phyloP scores from a whole-genome alignment of 1,140 invertebrate species.

The Globodera rostochiensis region DNA sequence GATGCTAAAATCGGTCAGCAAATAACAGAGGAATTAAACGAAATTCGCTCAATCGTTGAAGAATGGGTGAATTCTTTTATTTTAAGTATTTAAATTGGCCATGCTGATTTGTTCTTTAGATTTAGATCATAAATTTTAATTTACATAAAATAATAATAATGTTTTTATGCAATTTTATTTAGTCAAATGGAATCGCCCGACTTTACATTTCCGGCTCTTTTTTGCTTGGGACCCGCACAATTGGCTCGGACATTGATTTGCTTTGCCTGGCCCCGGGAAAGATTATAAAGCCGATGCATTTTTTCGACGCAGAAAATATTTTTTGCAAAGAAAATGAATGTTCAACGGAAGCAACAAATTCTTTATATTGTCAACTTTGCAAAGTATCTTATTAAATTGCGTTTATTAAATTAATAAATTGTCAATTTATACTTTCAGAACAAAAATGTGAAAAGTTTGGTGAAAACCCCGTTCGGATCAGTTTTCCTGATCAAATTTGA shows the following conservation, averaged over 20 bases:
- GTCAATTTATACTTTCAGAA: background rate
- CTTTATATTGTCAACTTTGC: background rate
- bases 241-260: background rate
- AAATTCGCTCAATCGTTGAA: background rate
- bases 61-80: background rate
- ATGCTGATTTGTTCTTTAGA: too few relatives aligned
- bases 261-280: background rate
- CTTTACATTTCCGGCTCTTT: constrained; percentile 3
- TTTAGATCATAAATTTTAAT: too few relatives aligned
- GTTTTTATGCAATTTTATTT: background rate
- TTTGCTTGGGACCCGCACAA: background rate
- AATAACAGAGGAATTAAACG: background rate
- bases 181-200: background rate
- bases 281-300: background rate
- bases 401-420: background rate
- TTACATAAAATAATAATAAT: too few relatives aligned
- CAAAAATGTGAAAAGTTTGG: background rate
- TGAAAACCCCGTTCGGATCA: background rate
- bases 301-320: background rate
- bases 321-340: background rate
- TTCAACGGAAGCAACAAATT: background rate
- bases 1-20: background rate
- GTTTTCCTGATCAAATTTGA: background rate
- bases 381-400: background rate
- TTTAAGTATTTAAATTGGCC: background rate